Evolutionary conservation across 2,113 vertebrate species (phyloP), one percentile per base, ranked within the genome.

Genomic region (Eira barbara): DNA sequence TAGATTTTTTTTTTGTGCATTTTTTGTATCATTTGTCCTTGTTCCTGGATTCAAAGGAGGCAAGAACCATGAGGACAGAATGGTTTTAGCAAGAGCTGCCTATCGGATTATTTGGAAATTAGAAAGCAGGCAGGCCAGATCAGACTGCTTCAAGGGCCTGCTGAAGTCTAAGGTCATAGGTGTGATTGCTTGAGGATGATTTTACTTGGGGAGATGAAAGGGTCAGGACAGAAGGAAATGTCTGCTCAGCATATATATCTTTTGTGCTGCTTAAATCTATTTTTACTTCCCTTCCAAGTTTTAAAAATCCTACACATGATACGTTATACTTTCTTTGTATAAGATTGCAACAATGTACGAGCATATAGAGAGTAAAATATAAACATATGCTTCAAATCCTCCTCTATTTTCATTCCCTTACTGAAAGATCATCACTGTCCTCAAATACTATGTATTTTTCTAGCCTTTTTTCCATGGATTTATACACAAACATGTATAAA

Each of bases 1-100:
- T 55, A 49, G 94, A 49, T 61, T 79, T 86, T 52, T 63, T 52
- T 15, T 49, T 47, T 81, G 39, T 67, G 78, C 21, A 61, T 78
- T 85, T 92, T 74, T 92, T 67, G 49, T 59, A 47, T 71, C 36
- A 57, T 92, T 93, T 81, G 29, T 96, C 45, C 63, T 94, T 91
- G 42, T 42, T 93, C 18, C 82, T 93, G 65, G 63, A 42, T 89
- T 97, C 82, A 78, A 52, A 76, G 89, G n/a, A 73, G 52, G n/a
- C 79, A 90, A 65, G 47, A 91, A 18, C 65, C n/a, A 5, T 6
- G 45, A 7, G 6, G 11, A 4, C 17, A 47, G 65, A 47, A 55
- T 91, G 36, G 34, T 49, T 73, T 85, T 63, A 59, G 71, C 52
- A 83, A 91, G 55, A 65, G 49, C 67, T 92, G 27, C 11, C 2